Evolutionary conservation across 2,888 invertebrate species (phyloP), one percentile per base, ranked within the genome.

Genomic region (Scaptomyza polygonia): DNA sequence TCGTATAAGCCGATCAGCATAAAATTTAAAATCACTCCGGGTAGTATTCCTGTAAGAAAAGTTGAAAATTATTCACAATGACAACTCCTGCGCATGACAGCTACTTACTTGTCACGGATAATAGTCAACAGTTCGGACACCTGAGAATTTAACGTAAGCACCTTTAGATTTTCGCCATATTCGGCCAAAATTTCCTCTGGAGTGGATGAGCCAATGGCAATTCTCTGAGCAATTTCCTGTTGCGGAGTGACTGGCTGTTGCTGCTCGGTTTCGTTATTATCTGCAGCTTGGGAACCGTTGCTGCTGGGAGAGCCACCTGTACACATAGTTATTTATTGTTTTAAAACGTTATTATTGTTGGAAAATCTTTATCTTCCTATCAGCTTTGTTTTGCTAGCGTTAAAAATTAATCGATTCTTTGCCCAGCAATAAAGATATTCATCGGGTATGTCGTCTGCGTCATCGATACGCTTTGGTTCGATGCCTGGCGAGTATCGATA

Each of bases 11-110:
- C 99, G 95, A 92, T 99, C 99, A 0, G 99, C 99, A 92, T 97
- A 99, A 92, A 99, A 99, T 91, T 99, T 98, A 91, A 99, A 99
- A 92, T 99, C 99, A 92, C 96, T 97, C 79, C 98, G 94, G 3
- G 95, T 93, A 25, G 98, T 99, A 83, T 96, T 96, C 91, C 99
- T 99, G 90, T 27, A 29, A 9, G 34, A 14, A 14, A 11, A 44
- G 12, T 48, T 1, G 6, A 18, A 34, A 1, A 40, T 16, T 40
- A 0, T 4, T 8, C 8, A 16, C 6, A 36, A 4, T 8, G 9
- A 8, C 2, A 40, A 21, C 21, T 44, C 21, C 27, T 36, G 0
- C 27, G 12, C 25, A 8, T 27, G 21, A 11, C n/a, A 30, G 14
- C 21, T 59, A 88, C 94, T 93, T 92, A 97, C 97, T 95, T 96